Base-by-base conservation (phyloP, 2,888 invertebrate species). In the Scelioninae gen. 1 region DNA sequence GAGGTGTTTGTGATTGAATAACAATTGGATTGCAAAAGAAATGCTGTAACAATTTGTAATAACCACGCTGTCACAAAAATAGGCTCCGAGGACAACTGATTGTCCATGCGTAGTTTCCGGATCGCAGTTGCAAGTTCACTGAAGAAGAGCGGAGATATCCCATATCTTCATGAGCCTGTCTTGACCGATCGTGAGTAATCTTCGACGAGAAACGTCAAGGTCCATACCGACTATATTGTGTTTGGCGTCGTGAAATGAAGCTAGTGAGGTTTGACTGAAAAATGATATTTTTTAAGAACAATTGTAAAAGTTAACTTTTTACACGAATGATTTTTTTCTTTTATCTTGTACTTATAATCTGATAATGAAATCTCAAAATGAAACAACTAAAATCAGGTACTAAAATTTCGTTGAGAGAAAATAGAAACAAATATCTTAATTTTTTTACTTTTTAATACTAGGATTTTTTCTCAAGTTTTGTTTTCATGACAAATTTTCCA, bases 131-230 rank as follows among this genome's bases (percentile, higher is more conserved):
- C 58, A 77, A 65, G 71, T 88, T 91, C 89, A 92, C 82, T 92
- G 91, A 71, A 93, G 90, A 86, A 96, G 93, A 60, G 96, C 95
- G 71, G 96, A 94, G 82, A 97, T 94, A 92, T 97, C 97, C 97
- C 97, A 97, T 87, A 97, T 94, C 93, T 99, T 99, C 90, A 99
- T 97, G 87, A 98, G 94, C 88, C 98, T 95, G 93, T 99, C 99
- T 92, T 97, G 97, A 29, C 99, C 99, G 49, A 98, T 97, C 3
- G 99, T 98, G 83, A 98, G 94, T 90, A 99, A 94, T 89, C 96
- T 95, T 89, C 96, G 97, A 53, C 96, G 95, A 63, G 96, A 95
- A 92, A 97, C 97, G 93, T 99, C 98, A 85, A 98, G 94, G 93
- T 96, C 96, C 95, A 99, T 96, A 49, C 95, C 95, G 9, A 96